These are phyloP conservation scores for Cheilosia vulpina DNA, from an alignment of 2,888 invertebrate genomes.

Conservation along the genomic window DNA sequence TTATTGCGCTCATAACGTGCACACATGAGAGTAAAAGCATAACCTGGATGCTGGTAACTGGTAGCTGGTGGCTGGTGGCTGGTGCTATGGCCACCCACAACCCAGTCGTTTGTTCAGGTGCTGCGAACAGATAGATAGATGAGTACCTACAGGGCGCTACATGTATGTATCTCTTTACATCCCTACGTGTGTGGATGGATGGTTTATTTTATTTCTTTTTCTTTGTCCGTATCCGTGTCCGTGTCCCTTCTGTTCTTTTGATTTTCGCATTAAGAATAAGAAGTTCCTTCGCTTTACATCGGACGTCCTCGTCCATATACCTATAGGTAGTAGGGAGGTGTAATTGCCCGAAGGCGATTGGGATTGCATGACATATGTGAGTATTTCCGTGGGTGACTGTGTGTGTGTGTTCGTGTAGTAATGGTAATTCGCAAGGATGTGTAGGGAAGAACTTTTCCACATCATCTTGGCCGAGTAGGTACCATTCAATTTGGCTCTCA, in stretches of 20 bases:
- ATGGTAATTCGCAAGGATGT: conserved; percentile 5
- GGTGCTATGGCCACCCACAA: conserved; percentile 21
- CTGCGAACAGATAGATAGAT: conserved; percentile 8
- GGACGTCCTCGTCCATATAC: conserved; percentile 34
- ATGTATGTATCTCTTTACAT: conserved; percentile 9
- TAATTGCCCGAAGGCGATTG: conserved; percentile 72
- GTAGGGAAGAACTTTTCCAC: conserved; percentile 29
- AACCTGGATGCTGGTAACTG: conserved; percentile 2
- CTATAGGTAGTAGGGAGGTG: conserved; percentile 57
- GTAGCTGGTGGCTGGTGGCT: background rate
- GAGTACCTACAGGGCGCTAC: background rate
- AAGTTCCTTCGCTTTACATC: conserved; percentile 54
- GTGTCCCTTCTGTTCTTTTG: conserved; percentile 55
- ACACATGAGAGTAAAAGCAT: conserved; percentile 41
- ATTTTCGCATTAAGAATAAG: conserved; percentile 73
- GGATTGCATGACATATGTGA: conserved; percentile 33
- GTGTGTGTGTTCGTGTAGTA: background rate
- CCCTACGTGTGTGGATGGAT: conserved; percentile 7
- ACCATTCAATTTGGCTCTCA: too few species aligned
- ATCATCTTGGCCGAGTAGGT: conserved; percentile 29
- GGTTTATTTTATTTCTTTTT: conserved; percentile 33
- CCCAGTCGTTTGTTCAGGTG: conserved; percentile 51
- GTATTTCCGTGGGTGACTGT: conserved; percentile 1
- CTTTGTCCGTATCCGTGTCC: background rate
- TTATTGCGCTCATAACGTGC: conserved; percentile 63